These are phyloP conservation scores for Drosophila imparisetae DNA, from an alignment of 2,888 invertebrate genomes.

Conservation along the genomic window DNA sequence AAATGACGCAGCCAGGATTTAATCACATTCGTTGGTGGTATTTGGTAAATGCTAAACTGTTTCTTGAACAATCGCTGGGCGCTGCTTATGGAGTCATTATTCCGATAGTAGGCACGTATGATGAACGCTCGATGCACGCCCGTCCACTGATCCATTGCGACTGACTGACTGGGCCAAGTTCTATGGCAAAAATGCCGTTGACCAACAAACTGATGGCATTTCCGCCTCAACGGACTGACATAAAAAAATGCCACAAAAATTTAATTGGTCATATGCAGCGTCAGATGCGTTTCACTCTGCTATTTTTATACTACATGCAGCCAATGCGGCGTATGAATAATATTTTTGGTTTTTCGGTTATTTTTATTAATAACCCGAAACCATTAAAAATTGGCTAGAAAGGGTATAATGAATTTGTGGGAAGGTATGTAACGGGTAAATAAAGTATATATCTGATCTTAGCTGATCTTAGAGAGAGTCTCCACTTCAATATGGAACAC, in stretches of 20 bases:
- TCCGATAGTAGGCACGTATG: conserved; percentile 78
- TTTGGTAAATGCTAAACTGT: conserved; percentile 78
- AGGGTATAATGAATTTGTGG: not conserved
- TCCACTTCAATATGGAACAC: too few species aligned
- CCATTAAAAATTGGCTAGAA: accelerated
- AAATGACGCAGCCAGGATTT: conserved; percentile 80
- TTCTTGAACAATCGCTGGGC: conserved; percentile 80
- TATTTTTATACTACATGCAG: conserved; percentile 21
- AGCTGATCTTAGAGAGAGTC: not conserved
- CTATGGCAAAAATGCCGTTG: not conserved
- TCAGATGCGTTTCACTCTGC: conserved; percentile 28
- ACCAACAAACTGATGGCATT: conserved; percentile 30
- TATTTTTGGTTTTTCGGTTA: conserved; percentile 4
- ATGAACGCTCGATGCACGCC: conserved; percentile 81
- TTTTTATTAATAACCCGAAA: not conserved
- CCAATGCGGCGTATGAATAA: conserved; percentile 67
- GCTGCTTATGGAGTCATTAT: conserved; percentile 75
- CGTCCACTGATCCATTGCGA: conserved; percentile 82
- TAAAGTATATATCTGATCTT: not conserved
- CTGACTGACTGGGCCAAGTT: conserved; percentile 32
- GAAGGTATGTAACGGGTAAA: not conserved
- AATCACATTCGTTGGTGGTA: conserved; percentile 76
- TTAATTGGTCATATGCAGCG: conserved; percentile 53
- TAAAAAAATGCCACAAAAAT: conserved; percentile 59
- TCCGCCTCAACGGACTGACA: conserved; percentile 65